Conservation (phyloP, 2,888 invertebrate genomes). For the Onchidella celtica region DNA sequence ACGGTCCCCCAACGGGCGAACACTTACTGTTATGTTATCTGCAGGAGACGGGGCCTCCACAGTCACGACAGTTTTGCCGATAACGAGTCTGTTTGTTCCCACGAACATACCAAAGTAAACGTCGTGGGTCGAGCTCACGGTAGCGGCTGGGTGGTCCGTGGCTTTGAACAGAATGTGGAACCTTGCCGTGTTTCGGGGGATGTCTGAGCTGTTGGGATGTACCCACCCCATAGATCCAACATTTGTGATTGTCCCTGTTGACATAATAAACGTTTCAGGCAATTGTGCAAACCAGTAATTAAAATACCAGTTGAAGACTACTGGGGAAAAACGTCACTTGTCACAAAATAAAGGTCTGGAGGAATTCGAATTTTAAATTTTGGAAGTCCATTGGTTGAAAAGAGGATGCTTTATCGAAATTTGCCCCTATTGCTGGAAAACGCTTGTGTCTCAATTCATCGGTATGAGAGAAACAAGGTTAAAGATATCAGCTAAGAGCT, state of each 20-base stretch:
- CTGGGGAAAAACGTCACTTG: too few species aligned
- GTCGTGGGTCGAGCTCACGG: slow-evolving; percentile 42
- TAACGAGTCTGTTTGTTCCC: slow-evolving; percentile 16
- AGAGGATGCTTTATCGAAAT: too few species aligned
- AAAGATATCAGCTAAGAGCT: too few species aligned
- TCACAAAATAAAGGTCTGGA: too few species aligned
- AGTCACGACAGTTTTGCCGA: slow-evolving; percentile 10
- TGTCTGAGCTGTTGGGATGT: slow-evolving; percentile 31
- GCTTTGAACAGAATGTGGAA: slow-evolving; percentile 59
- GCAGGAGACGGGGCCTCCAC: slow-evolving; percentile 45
- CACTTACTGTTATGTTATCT: slow-evolving; percentile 52
- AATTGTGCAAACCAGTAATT: too few species aligned
- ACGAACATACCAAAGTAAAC: slow-evolving; percentile 51
- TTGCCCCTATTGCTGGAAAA: too few species aligned
- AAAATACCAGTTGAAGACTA: too few species aligned
- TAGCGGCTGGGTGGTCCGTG: slow-evolving; percentile 51
- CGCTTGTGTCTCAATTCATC: too few species aligned
- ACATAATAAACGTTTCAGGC: not conserved
- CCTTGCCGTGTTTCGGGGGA: slow-evolving; percentile 48
- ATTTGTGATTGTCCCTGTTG: slow-evolving; percentile 63
- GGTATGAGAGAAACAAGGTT: too few species aligned
- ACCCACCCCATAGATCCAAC: slow-evolving; percentile 51
- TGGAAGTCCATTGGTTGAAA: too few species aligned
- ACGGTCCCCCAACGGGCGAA: too few species aligned
- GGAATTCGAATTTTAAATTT: too few species aligned